Base-by-base conservation (phyloP, 2,888 invertebrate genomes). In the Lottia scabra region DNA sequence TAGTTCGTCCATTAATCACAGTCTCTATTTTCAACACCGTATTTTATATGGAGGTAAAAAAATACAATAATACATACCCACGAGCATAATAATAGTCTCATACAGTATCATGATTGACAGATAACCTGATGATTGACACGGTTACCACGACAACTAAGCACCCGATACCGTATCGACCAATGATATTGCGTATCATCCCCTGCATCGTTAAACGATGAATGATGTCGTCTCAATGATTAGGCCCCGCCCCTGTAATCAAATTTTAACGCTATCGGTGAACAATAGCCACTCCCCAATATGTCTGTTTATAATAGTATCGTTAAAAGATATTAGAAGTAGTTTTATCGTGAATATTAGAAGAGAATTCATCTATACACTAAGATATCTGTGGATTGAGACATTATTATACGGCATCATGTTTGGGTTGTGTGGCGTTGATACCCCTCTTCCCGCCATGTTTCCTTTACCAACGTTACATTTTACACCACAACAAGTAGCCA, bases 401-500 rank as follows among this genome's bases (percentile, higher is more conserved):
- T 38, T 44, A 67, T 19, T 44, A 62, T 38, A 13, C 48, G 56
- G 38, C 56, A 62, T 72, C 70, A 77, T 79, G 79, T 75, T 79
- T 30, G 75, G 76, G 44, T 72, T 77, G 30, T 79, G 75, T 69
- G 77, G 79, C 46, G 67, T 77, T 66, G 79, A 79, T 44, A 71
- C 68, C 26, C 70, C 72, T 64, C 71, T 77, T 13, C 73, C 77
- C 5, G 64, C 75, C 23, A 84, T 86, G 85, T 83, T 85, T 75
- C 83, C 83, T 27, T 75, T 87, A 56, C 87, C 87, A n/a, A 86
- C 84, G 30, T 77, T 87, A 67, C 85, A 85, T 75, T 89, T 89
- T 80, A 87, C 87, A 16, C 87, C 88, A n/a, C 81, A 84, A 71
- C 89, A 89, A 81, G 87, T 89, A 68, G 88, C 87, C 26, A 85